Percentiles rank a stretch among this genome's conserved stretches.
phyloP scores from a whole-genome alignment of 1,140 invertebrate species.

The Pseudomyrmex sp. region DNA sequence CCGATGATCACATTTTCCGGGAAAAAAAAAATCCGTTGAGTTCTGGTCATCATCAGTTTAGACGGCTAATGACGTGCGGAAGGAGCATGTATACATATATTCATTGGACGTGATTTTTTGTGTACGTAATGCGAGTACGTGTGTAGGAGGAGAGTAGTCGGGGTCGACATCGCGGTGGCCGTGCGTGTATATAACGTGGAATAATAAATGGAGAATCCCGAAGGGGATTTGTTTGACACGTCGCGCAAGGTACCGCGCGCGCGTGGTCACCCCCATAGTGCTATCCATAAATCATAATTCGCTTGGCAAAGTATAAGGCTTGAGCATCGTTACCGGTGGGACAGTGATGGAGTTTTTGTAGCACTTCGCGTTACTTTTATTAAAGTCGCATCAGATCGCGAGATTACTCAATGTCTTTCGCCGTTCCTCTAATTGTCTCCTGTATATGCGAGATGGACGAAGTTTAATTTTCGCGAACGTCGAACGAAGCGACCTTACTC shows the following conservation, averaged over 20 bases:
- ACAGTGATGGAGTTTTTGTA: constrained; percentile 62
- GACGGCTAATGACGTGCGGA: not conserved
- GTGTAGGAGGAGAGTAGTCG: not conserved
- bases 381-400: constrained; percentile 24
- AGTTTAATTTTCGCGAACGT: too few species aligned
- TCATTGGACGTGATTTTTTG: constrained; percentile 12
- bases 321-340: constrained; percentile 52
- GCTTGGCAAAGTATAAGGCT: constrained; percentile 54
- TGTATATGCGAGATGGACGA: too few species aligned
- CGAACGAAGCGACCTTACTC: too few species aligned
- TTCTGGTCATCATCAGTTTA: not conserved
- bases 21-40: too few species aligned
- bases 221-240: constrained; percentile 59
- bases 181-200: constrained; percentile 36
- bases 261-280: constrained; percentile 41
- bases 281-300: constrained; percentile 65
- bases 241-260: constrained; percentile 33
- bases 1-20: too few species aligned
- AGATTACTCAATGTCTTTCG: constrained; percentile 38
- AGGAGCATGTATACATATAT: not conserved
- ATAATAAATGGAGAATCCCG: constrained; percentile 65
- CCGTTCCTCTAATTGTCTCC: constrained; percentile 44
- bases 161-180: not conserved
- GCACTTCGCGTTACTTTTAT: constrained; percentile 49
- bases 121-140: constrained; percentile 30